Evolutionary conservation across 2,113 vertebrate genomes (phyloP).

Genomic region (Leucosticte australis): DNA sequence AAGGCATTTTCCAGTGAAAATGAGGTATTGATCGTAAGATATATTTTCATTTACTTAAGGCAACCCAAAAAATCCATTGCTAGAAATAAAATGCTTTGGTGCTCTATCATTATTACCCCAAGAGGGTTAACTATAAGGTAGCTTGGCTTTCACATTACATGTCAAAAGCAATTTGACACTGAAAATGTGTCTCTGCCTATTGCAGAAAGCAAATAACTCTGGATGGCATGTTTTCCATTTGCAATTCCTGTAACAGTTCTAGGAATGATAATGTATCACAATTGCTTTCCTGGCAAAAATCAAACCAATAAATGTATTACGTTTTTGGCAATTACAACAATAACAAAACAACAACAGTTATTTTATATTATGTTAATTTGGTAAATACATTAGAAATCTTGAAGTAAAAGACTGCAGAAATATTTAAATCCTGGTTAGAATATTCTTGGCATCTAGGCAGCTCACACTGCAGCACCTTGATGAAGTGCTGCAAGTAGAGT

Average conservation of each 20-base stretch:
- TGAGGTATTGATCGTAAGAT: neutral
- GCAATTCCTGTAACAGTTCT: neutral
- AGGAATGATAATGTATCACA: neutral
- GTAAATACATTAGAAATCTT: neutral
- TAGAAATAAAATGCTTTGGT: neutral
- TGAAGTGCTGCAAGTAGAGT: neutral
- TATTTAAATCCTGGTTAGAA: neutral
- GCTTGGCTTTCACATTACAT: slow-evolving; percentile 45
- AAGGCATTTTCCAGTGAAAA: neutral
- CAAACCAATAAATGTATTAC: neutral
- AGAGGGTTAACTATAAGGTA: slow-evolving; percentile 23
- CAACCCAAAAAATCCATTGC: neutral
- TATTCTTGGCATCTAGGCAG: neutral
- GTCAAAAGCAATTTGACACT: slow-evolving; percentile 33
- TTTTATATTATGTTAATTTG: neutral
- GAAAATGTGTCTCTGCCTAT: slow-evolving; percentile 33
- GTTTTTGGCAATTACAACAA: neutral
- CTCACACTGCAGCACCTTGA: neutral
- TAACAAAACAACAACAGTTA: neutral
- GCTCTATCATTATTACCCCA: neutral
- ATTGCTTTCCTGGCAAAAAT: slow-evolving; percentile 11
- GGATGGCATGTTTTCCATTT: slow-evolving; percentile 17
- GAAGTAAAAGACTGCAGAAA: neutral
- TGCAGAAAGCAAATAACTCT: slow-evolving; percentile 25
- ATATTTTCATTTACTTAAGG: slow-evolving; percentile 35